phyloP scores from a whole-genome alignment of 1,140 invertebrate species.

The Caerostris darwini region DNA sequence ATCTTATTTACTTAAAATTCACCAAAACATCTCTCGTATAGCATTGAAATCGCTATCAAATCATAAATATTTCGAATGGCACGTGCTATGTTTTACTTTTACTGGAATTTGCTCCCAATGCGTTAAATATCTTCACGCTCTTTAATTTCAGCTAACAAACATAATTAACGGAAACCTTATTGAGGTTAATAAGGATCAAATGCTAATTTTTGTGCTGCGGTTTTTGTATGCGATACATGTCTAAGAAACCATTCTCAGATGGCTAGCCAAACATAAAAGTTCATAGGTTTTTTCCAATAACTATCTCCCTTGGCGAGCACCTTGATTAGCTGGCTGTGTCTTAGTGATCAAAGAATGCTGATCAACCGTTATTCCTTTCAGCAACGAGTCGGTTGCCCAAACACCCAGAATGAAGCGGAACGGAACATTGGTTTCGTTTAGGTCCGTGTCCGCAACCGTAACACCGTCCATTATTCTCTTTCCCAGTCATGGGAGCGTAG shows the following conservation, averaged over 20 bases:
- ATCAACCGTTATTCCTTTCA: not conserved
- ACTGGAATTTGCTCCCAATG: too few species aligned
- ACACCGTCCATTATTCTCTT: constrained; percentile 7
- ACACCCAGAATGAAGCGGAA: not conserved
- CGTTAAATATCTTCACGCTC: not conserved
- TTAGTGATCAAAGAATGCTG: not conserved
- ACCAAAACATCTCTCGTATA: too few species aligned
- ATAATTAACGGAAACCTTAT: not conserved
- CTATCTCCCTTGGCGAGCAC: too few species aligned
- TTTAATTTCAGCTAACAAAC: not conserved
- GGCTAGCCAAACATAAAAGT: constrained; percentile 27
- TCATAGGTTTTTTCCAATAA: not conserved
- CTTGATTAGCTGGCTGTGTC: not conserved
- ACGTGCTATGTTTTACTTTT: too few species aligned
- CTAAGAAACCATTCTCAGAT: not conserved
- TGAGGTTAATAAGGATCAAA: not conserved
- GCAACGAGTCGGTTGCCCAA: constrained; percentile 42
- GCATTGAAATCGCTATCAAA: too few species aligned
- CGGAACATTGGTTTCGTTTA: constrained; percentile 61
- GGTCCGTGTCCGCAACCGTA: constrained; percentile 34
- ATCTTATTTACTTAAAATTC: too few species aligned
- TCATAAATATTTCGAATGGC: too few species aligned
- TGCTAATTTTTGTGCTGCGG: not conserved
- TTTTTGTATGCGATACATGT: not conserved
- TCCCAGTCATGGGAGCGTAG: constrained; percentile 11